phyloP scores from a whole-genome alignment of 1,140 invertebrate species.

The Aphelenchoides besseyi region DNA sequence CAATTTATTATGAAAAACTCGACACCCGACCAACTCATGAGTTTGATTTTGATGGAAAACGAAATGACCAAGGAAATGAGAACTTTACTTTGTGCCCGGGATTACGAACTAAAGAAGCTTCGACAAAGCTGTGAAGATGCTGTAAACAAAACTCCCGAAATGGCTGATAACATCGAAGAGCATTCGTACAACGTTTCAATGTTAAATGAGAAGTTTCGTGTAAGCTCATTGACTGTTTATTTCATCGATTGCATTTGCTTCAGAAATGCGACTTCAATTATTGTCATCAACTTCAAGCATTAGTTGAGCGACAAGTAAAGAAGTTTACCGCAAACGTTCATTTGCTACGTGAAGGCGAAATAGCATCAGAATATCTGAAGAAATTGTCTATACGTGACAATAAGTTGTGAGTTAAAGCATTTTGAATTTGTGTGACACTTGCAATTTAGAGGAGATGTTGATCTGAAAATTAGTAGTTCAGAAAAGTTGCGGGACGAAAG shows the following conservation, averaged over 20 bases:
- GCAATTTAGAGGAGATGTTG: no score
- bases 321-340: slow-evolving; percentile 31
- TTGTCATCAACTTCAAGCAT: slow-evolving; percentile 44
- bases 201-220: slow-evolving; percentile 29
- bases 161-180: slow-evolving; percentile 18
- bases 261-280: slow-evolving; percentile 42
- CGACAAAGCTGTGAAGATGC: slow-evolving; percentile 22
- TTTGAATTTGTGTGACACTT: no score
- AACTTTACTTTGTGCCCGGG: not conserved
- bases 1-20: slow-evolving; percentile 24
- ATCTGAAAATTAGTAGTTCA: no score
- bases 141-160: slow-evolving; percentile 7
- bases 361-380: not conserved
- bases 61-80: slow-evolving; percentile 19
- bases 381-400: not conserved
- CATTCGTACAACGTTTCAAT: slow-evolving; percentile 20
- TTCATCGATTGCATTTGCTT: slow-evolving; percentile 22
- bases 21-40: slow-evolving; percentile 6
- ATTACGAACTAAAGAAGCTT: slow-evolving; percentile 19
- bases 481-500: slow-evolving; percentile 35
- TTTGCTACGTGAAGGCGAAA: slow-evolving; percentile 19
- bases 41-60: slow-evolving; percentile 18
- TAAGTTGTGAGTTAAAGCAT: slow-evolving; percentile 2
- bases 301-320: slow-evolving; percentile 30
- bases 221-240: not conserved